Conservation (phyloP, 1,140 invertebrate species). For the Vanessa tameamea region DNA sequence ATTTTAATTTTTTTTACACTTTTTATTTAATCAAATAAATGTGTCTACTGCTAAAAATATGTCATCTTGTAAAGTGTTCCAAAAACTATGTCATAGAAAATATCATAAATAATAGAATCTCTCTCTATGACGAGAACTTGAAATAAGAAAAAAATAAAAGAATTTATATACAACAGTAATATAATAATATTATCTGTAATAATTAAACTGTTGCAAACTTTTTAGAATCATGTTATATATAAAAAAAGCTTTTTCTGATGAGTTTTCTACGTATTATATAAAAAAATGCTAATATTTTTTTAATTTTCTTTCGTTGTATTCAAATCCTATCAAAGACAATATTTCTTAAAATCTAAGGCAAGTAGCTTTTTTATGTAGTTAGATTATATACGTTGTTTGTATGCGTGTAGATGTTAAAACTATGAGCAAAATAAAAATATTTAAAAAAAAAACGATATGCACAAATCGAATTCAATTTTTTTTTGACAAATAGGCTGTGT, state of each 20-base stretch:
- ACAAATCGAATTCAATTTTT: constrained; percentile 22
- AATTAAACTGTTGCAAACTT: neutral
- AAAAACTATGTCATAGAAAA: neutral
- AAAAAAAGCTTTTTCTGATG: neutral
- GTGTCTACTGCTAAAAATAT: neutral
- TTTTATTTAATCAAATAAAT: neutral
- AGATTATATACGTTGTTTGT: constrained; percentile 19
- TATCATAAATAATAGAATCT: neutral
- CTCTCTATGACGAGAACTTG: constrained; percentile 9
- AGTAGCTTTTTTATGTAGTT: constrained; percentile 24
- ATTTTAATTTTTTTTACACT: too few species aligned
- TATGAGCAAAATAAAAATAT: constrained; percentile 10
- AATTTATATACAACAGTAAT: constrained; percentile 6
- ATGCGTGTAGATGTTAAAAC: constrained; percentile 23
- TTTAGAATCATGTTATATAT: neutral
- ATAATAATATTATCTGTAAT: neutral
- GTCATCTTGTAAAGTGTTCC: constrained; percentile 1
- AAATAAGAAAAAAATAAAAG: neutral
- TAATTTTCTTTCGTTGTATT: neutral
- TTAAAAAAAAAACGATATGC: constrained; percentile 17
- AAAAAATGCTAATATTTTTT: constrained; percentile 3
- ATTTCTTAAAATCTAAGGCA: constrained; percentile 16
- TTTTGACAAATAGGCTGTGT: constrained; percentile 27
- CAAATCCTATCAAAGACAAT: constrained; percentile 16
- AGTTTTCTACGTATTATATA: neutral